Evolutionary conservation across 1,140 invertebrate genomes (phyloP).

Genomic region (Xylocopa sonorina): DNA sequence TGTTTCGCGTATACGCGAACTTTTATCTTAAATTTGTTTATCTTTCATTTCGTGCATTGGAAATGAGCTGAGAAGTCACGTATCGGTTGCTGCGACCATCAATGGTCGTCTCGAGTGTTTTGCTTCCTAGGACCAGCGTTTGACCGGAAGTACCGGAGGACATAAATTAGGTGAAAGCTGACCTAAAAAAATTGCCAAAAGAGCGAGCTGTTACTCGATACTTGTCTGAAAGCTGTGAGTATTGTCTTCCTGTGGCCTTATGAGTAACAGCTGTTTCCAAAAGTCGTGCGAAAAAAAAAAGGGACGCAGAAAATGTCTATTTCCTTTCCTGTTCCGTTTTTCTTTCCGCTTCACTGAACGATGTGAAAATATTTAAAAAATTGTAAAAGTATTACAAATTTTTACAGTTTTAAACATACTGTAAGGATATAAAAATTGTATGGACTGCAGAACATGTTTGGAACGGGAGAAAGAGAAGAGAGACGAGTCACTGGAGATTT

Average conservation of each 20-base stretch:
- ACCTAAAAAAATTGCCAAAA: constrained; percentile 42
- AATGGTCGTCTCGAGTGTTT: background rate
- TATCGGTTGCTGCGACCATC: too few relatives aligned
- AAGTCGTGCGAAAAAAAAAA: background rate
- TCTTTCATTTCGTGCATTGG: too few relatives aligned
- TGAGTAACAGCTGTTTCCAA: constrained; percentile 44
- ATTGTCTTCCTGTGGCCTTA: constrained; percentile 41
- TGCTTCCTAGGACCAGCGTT: background rate
- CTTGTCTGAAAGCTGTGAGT: constrained; percentile 6
- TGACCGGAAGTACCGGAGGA: constrained; percentile 28
- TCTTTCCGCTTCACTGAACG: too few relatives aligned
- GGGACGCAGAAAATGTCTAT: background rate
- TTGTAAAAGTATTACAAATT: background rate
- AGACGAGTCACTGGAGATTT: background rate
- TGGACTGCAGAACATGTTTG: too few relatives aligned
- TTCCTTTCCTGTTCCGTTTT: constrained; percentile 1
- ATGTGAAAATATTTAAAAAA: background rate
- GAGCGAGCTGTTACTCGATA: constrained; percentile 3
- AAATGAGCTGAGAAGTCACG: background rate
- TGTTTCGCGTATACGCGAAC: too few relatives aligned
- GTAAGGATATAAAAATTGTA: background rate
- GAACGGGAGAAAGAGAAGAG: rapidly evolving
- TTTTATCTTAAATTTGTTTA: too few relatives aligned
- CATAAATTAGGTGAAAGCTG: constrained; percentile 36
- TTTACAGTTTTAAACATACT: background rate